Evolutionary conservation across 2,113 vertebrate species (phyloP).

Genomic region (Istiophorus platypterus): DNA sequence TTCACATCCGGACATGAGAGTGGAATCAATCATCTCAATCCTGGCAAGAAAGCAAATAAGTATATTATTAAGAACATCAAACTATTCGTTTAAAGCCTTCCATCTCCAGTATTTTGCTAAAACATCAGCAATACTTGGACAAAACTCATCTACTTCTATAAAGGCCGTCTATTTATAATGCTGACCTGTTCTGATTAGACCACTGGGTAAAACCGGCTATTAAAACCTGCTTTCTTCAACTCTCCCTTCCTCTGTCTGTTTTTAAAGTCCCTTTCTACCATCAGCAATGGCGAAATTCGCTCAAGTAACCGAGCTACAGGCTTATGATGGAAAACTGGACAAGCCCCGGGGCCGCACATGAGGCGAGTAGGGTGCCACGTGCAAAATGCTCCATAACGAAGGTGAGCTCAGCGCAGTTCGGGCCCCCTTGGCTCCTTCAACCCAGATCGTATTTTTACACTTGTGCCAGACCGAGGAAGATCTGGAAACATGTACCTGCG

Average conservation of each 20-base stretch:
- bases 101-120: neutral
- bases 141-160: neutral
- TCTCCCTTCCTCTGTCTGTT: conserved; percentile 39
- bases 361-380: neutral
- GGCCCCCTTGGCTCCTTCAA: neutral
- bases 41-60: neutral
- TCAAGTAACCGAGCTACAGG: neutral
- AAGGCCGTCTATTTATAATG: conserved; percentile 29
- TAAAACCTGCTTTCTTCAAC: conserved; percentile 26
- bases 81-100: neutral
- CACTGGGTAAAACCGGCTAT: conserved; percentile 29
- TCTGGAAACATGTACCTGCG: conserved; percentile 1
- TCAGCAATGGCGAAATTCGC: conserved; percentile 16
- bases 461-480: conserved; percentile 7
- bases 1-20: neutral
- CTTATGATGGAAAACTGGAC: conserved; percentile 33
- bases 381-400: conserved; percentile 26
- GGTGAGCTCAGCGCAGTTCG: neutral
- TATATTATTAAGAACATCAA: neutral
- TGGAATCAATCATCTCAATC: neutral
- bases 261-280: conserved; percentile 30
- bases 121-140: neutral
- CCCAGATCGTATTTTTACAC: neutral
- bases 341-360: neutral
- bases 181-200: conserved; percentile 22